Base-by-base conservation (phyloP, 2,797 vertebrate species). In the Lacerta bilineata region DNA sequence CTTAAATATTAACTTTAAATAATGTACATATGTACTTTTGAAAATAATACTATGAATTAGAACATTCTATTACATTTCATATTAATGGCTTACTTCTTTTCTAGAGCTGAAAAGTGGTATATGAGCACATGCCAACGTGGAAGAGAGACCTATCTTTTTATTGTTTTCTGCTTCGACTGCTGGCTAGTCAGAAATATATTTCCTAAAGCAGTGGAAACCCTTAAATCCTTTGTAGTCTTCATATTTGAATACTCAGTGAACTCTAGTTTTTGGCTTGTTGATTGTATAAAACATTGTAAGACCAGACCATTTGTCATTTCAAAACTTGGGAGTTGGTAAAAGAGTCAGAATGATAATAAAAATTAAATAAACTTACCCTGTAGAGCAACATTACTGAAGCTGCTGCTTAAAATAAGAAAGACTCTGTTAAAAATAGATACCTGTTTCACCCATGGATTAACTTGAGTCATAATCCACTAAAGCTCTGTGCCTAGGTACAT, bases 361-460 rank as follows among this genome's bases (percentile, higher is more conserved):
- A 3, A 71, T 86, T 80, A 0, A 84, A 89, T 25, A 0, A 61
- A 46, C 29, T 75, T 74, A 72, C 46, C 77, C 33, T 46, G 61
- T n/a, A 72, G 61, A 87, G 41, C 17, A 91, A 78, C 89, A 66
- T 39, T 84, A 41, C 46, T 41, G 77, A 41, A 86, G 36, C 81
- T 93, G 33, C 61, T 76, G 6, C 0, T 0, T 55, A 88, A 66
- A 90, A 55, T 83, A 91, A 94, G 93, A 93, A 91, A 85, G 87
- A 61, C 36, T 6, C 61, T 27, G 68, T 85, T 94, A 92, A 95
- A 94, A 93, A 95, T 93, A 95, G 94, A 90, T 91, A 88, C 88
- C 83, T 88, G 83, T 90, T 93, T 92, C 86, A 85, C 83, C 8
- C 6, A 0, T 88, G 84, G 95, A 95, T 96, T 96, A 95, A 90